These are phyloP conservation scores for Stictocephala bisonia DNA, from an alignment of 2,888 invertebrate genomes.

Conservation along the genomic window DNA sequence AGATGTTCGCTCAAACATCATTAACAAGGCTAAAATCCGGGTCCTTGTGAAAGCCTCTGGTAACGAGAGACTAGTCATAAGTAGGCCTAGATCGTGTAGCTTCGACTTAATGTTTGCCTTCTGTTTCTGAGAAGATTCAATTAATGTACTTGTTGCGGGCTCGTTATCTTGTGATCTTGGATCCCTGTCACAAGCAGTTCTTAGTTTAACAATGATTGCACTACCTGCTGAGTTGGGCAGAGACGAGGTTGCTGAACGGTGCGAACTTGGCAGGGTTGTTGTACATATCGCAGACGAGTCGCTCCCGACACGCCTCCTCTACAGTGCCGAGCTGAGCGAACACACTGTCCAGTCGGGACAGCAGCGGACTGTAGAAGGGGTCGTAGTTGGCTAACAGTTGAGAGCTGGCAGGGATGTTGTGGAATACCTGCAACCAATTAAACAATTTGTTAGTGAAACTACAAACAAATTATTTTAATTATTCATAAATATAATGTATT, in stretches of 20 bases:
- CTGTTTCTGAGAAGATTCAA: no score
- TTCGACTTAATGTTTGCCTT: no score
- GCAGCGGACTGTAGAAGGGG: conserved; percentile 85
- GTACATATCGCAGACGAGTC: conserved; percentile 87
- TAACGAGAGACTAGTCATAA: no score
- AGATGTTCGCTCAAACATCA: no score
- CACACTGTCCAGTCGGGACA: conserved; percentile 82
- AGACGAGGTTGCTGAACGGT: conserved; percentile 88
- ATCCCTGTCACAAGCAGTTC: no score
- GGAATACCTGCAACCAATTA: conserved; percentile 81
- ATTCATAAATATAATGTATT: neutral
- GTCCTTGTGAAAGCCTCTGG: no score
- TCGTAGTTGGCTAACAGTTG: conserved; percentile 87
- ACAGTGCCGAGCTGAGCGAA: conserved; percentile 76
- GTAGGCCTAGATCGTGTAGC: no score
- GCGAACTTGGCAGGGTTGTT: conserved; percentile 83
- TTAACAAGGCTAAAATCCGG: no score
- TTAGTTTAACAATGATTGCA: neutral
- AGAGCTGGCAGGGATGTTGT: conserved; percentile 86
- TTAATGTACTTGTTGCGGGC: no score
- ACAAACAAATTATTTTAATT: neutral
- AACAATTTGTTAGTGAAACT: conserved; percentile 49
- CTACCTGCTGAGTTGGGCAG: conserved; percentile 90
- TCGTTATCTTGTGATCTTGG: no score
- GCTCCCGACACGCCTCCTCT: conserved; percentile 80